Base-by-base conservation (phyloP, 2,797 vertebrate genomes). In the Sebastiscus albofasciatus region DNA sequence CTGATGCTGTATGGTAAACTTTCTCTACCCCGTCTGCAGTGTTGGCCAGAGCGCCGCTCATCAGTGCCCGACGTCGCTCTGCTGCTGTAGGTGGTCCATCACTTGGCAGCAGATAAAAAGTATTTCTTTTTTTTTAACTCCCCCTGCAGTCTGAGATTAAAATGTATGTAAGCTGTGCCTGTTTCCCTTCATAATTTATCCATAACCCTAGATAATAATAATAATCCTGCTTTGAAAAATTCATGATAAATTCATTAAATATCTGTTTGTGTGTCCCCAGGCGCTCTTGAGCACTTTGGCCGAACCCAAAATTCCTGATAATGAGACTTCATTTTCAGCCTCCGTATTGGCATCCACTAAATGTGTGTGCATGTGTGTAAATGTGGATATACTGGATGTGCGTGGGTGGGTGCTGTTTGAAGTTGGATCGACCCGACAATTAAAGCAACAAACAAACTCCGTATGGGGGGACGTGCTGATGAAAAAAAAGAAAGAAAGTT, bases 61-160 rank as follows among this genome's bases (percentile, higher is more conserved):
- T 84, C 79, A 88, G 73, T 55, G 67, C 82, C 82, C 86, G 79
- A 79, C 66, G 74, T 85, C 39, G 65, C 82, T 91, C 61, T 27
- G 22, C 70, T 94, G 87, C 92, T 93, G 87, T 90, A 91, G 93
- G 93, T 92, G 93, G 92, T 92, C 89, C 90, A 71, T 80, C 67
- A 81, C 88, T 95, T 95, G 95, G 95, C 95, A 94, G 85, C 26
- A 84, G 93, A 95, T 95, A 90, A 95, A 94, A 95, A 93, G 89
- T 90, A 18, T 54, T 82, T 84, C 89, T 91, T 91, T 89, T 90
- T 90, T 22, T 54, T 80, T 24, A 24, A 83, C 88, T 90, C 85
- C 81, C 70, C 91, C 88, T 85, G 88, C 92, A 94, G 94, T 92
- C 85, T 80, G 81, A 87, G 92, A 93, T 93, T 95, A 95, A 96